Evolutionary conservation across 2,888 invertebrate genomes (phyloP), one percentile per base, ranked within the genome.

Genomic region (Agriopis aurantiaria): DNA sequence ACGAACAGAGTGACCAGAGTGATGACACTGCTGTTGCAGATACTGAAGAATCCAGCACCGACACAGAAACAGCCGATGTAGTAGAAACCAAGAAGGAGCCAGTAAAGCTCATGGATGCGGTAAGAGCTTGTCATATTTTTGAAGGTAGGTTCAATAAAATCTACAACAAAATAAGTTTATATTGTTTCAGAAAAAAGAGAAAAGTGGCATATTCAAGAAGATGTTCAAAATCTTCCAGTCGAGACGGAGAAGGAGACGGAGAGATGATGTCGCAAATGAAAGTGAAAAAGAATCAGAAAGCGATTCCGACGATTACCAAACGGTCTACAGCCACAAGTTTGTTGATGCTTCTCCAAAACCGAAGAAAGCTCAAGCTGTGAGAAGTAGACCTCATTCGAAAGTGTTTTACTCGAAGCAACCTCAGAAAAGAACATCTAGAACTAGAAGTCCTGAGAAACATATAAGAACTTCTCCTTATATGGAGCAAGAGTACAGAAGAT

Each of bases 401-500:
- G 79, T 85, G 60, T 78, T 81, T 6, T 77, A 80, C 63, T 72
- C 75, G 57, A 69, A 77, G 53, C 51, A 61, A 43, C 46, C 72
- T 14, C 64, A 64, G 48, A 55, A 46, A 12, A 66, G 56, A 43
- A 71, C 60, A 66, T 59, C 61, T 9, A 77, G 80, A 53, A 81
- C 79, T 3, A 76, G 67, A 23, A 81, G 80, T 43, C 79, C 81
- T 3, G 79, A 80, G 12, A 78, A 74, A 55, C 10, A 46, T 7
- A 8, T 59, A 6, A 77, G 73, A 45, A 79, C 76, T 51, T 68
- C 79, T 0, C 88, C 89, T 0, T 88, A 89, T 60, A 85, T 88
- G 85, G 90, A 91, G 72, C 91, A 91, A 72, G 90, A 91, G 72
- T 83, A 88, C 68, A 82, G 88, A 52, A 82, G 87, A n/a, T 78